phyloP scores from a whole-genome alignment of 2,797 vertebrate genomes.

The Rhabdophis nuchalis region DNA sequence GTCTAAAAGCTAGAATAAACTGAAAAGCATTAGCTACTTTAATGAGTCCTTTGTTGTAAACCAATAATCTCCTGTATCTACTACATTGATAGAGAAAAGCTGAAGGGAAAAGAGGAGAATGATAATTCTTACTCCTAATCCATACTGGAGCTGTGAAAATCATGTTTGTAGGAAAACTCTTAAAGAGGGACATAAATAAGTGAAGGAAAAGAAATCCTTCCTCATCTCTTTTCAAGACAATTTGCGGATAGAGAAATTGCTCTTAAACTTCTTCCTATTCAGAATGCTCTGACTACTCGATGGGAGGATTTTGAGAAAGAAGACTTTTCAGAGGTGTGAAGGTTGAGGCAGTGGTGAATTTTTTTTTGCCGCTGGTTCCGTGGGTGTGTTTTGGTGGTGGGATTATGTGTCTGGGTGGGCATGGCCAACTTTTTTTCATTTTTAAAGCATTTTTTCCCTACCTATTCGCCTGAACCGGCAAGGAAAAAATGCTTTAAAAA shows the following conservation, averaged over 20 bases:
- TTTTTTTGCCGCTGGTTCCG: too few species aligned
- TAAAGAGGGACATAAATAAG: background rate
- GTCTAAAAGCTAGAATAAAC: slow-evolving; percentile 10
- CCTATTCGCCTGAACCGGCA: too few species aligned
- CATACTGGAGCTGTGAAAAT: background rate
- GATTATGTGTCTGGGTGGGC: too few species aligned
- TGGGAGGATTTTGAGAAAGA: background rate
- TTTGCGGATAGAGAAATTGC: background rate
- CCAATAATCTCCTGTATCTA: background rate
- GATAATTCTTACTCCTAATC: background rate
- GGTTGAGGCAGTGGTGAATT: background rate
- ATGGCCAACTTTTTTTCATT: too few species aligned
- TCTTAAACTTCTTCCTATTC: background rate
- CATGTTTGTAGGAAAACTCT: background rate
- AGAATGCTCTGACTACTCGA: background rate
- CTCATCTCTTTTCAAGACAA: background rate
- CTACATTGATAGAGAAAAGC: slow-evolving; percentile 30
- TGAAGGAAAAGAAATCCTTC: background rate
- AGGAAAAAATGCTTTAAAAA: too few species aligned
- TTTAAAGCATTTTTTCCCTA: too few species aligned
- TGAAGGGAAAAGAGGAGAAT: background rate
- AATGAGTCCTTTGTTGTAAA: background rate
- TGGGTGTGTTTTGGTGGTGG: too few species aligned
- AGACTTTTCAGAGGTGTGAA: background rate
- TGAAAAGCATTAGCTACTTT: slow-evolving; percentile 43